Base-by-base conservation (phyloP, 2,113 vertebrate species). In the Peucedramus taeniatus region DNA sequence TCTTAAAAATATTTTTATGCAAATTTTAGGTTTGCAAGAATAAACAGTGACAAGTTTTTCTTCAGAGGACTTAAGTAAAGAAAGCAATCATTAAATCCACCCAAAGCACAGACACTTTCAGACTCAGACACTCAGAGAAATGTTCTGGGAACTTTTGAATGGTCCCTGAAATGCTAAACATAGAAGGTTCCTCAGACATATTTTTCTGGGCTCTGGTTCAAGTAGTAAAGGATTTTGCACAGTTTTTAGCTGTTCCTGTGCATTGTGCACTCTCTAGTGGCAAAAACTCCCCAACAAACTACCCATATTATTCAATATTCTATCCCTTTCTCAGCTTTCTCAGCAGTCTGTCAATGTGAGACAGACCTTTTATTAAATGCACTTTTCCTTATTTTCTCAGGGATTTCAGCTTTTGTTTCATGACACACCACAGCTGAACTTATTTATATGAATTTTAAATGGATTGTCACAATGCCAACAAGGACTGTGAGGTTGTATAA, bases 211-310 rank as follows among this genome's bases (percentile, higher is more conserved):
- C 49, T 59, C 26, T 72, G 61, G 33, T 3, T 8, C 27, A 77
- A 71, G 23, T 14, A 68, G 27, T 7, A 40, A 64, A 65, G 6
- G 10, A 37, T 66, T 93, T 69, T 63, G 27, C 10, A 2, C 3
- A 4, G 16, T 7, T 49, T 95, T 94, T 45, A 88, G 31, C 66
- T 89, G 93, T 96, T 84, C 37, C 81, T 93, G 75, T 96, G 95
- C 64, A 65, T 74, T 88, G 87, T 96, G 74, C 61, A 72, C 92
- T 95, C 97, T 94, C 97, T 97, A 86, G 95, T 95, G 98, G 96
- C 24, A 71, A 76, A 51, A 49, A 16, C 7, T 28, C 35, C 12
- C 15, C 42, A 65, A 30, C 4, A 44, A 75, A 18, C 7, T 7
- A 27, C 10, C 3, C 21, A 8, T 35, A 84, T 80, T 81, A 94